Conservation (phyloP, 2,797 vertebrate genomes). For the Telmatherina bonti region DNA sequence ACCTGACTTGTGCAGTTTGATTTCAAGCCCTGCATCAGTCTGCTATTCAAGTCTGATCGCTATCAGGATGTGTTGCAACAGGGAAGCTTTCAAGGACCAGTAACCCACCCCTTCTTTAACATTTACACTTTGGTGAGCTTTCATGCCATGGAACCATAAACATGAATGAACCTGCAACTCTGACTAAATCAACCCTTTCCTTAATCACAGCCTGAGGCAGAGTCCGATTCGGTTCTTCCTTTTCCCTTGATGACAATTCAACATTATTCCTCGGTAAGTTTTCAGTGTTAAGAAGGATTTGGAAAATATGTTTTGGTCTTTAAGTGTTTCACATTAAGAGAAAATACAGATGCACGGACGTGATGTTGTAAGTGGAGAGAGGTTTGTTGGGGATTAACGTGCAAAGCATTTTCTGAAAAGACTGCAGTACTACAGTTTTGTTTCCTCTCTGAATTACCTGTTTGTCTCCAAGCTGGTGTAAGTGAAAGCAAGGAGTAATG, state of each 20-base stretch:
- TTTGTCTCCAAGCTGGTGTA: background rate
- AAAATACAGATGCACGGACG: background rate
- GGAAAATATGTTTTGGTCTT: background rate
- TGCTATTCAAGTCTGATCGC: too few species aligned
- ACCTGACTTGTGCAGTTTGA: too few species aligned
- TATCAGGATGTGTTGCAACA: too few species aligned
- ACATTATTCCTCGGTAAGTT: background rate
- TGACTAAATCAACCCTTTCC: background rate
- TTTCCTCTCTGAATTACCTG: background rate
- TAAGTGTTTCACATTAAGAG: background rate
- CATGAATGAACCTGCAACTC: background rate
- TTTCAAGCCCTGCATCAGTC: too few species aligned
- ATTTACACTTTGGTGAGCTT: too few species aligned
- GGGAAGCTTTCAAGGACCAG: too few species aligned
- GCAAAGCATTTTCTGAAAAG: constrained; percentile 1
- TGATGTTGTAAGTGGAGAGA: background rate
- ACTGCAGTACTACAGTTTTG: background rate
- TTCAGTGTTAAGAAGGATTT: background rate
- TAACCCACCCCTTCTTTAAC: too few species aligned
- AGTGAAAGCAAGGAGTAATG: background rate
- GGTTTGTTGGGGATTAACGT: constrained; percentile 12
- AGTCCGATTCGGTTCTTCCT: background rate
- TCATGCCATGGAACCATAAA: background rate
- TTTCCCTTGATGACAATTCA: background rate
- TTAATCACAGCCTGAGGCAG: background rate